Base-by-base conservation (phyloP, 2,888 invertebrate genomes). In the Apodemia zela region DNA sequence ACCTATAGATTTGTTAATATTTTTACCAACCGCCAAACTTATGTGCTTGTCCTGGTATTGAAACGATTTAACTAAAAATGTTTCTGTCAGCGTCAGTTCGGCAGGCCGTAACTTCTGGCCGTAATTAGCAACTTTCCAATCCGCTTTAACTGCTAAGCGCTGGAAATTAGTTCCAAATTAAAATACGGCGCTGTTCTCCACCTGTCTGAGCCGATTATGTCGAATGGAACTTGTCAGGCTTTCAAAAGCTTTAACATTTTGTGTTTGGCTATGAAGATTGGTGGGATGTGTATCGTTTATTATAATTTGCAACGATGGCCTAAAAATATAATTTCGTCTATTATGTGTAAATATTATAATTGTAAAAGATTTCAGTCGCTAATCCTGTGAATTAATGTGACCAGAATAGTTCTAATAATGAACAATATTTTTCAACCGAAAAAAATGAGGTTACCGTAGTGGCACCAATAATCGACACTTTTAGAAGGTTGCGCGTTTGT, bases 131-230 rank as follows among this genome's bases (percentile, higher is more conserved):
- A 87, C 79, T 87, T 83, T 65, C 73, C 82, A 87, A 88, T 86
- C 89, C 82, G 84, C 88, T 89, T 87, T 82, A 75, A 77, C 78
- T 76, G 74, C 71, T 77, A 78, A 79, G 79, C 80, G 77, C 69
- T 71, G 73, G 71, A 84, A 87, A 88, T 88, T 86, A 84, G 85
- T 82, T 77, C 77, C 71, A 79, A 86, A 86, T 87, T 88, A 87
- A 89, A 88, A 85, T 82, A 77, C 78, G 72, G 71, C 68, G 67
- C 67, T 25, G 21, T 54, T 65, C 76, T 76, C 75, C 82, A 84
- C 87, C 86, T 87, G 87, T 80, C 87, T 85, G 87, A 87, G 87
- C 88, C 86, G 87, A 84, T 88, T 88, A 85, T 33, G 62, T 63
- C 66, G 63, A 58, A 61, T 68, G 65, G 65, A 63, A 65, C 65